phyloP scores from a whole-genome alignment of 2,113 vertebrate genomes.

The Gracilinanus agilis region DNA sequence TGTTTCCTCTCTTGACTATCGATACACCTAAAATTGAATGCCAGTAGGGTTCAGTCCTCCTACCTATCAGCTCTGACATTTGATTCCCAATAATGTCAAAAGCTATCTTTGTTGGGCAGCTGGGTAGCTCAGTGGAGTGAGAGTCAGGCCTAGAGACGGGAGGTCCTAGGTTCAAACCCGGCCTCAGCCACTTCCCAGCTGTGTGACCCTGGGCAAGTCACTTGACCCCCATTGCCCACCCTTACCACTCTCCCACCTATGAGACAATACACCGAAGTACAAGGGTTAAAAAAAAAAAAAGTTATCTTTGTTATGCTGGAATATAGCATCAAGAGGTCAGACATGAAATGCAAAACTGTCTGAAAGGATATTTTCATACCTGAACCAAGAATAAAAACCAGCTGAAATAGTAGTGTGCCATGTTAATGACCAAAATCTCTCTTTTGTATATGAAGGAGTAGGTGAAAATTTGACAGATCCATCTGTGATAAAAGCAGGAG shows the following conservation, averaged over 20 bases:
- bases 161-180: no score
- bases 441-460: slow-evolving; percentile 88
- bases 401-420: slow-evolving; percentile 36
- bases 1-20: background rate
- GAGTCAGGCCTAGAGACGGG: no score
- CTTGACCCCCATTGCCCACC: no score
- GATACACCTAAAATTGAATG: background rate
- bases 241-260: no score
- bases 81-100: slow-evolving; percentile 8
- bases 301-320: background rate
- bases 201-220: no score
- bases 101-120: background rate
- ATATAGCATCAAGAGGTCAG: background rate
- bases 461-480: slow-evolving; percentile 99
- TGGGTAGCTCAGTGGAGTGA: no score
- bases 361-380: slow-evolving; percentile 3
- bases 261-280: no score
- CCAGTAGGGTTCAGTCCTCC: background rate
- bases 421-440: slow-evolving; percentile 67
- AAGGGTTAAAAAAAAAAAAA: no score
- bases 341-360: slow-evolving; percentile 24
- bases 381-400: slow-evolving; percentile 25
- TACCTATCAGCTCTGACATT: background rate
- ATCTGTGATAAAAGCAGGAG: slow-evolving; percentile 98
- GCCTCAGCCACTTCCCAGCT: no score